Conservation (phyloP, 2,113 vertebrate species). For the Morone chrysops region DNA sequence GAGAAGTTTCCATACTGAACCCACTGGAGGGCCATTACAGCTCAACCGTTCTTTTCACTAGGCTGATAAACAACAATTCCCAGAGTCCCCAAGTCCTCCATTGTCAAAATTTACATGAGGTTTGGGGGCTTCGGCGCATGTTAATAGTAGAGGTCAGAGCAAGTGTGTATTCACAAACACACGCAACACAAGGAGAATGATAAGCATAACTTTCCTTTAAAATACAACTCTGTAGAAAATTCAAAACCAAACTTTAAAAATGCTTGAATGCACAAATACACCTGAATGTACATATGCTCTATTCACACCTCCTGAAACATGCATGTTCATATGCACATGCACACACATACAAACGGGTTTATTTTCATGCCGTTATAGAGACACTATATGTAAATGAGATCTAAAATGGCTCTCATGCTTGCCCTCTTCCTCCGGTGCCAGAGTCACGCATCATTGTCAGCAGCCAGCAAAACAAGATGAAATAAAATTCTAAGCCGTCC, state of each 20-base stretch:
- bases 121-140: conserved; percentile 66
- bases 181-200: conserved; percentile 47
- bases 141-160: conserved; percentile 71
- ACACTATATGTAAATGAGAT: conserved; percentile 81
- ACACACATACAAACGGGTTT: conserved; percentile 36
- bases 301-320: conserved; percentile 3
- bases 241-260: conserved; percentile 36
- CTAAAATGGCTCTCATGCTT: conserved; percentile 80
- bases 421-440: conserved; percentile 82
- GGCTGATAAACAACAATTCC: conserved; percentile 80
- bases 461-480: conserved; percentile 88
- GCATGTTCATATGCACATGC: conserved; percentile 21
- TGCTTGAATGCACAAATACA: conserved; percentile 18
- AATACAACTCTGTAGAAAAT: not conserved
- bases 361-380: conserved; percentile 60
- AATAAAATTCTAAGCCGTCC: conserved; percentile 88
- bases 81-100: conserved; percentile 73
- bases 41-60: conserved; percentile 67
- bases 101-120: conserved; percentile 77
- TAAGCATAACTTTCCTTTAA: conserved; percentile 36
- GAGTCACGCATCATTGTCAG: conserved; percentile 87
- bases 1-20: conserved; percentile 70
- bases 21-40: conserved; percentile 78
- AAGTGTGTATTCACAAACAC: conserved; percentile 50
- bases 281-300: conserved; percentile 13